Percentiles rank a stretch among this genome's conserved stretches.
phyloP scores from a whole-genome alignment of 2,888 invertebrate genomes.

The Ophion obscuratus region DNA sequence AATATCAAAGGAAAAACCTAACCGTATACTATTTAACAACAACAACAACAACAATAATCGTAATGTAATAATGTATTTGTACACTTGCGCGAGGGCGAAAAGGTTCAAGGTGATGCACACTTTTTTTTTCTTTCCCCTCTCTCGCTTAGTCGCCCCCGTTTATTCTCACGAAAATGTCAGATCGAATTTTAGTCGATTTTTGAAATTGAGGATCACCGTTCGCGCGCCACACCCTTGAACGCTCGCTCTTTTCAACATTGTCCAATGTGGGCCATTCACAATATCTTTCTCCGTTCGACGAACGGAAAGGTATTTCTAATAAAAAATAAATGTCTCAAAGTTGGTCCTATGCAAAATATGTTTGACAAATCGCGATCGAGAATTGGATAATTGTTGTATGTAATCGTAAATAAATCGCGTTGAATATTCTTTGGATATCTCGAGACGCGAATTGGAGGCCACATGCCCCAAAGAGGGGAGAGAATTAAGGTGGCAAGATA shows the following conservation, averaged over 20 bases:
- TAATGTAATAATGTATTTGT: slow-evolving; percentile 57
- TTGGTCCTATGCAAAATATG: neutral
- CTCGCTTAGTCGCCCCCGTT: neutral
- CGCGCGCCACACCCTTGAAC: neutral
- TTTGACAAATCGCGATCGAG: slow-evolving; percentile 8
- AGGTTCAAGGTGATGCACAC: slow-evolving; percentile 7
- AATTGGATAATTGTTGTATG: slow-evolving; percentile 1
- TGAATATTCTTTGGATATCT: slow-evolving; percentile 59
- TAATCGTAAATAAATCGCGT: slow-evolving; percentile 11
- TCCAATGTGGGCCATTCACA: slow-evolving; percentile 3
- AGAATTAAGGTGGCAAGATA: neutral
- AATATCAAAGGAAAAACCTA: slow-evolving; percentile 56
- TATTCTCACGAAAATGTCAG: neutral
- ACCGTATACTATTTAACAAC: slow-evolving; percentile 62
- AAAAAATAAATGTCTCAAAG: slow-evolving; percentile 7
- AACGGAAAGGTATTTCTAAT: neutral
- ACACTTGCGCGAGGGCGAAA: slow-evolving; percentile 56
- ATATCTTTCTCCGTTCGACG: neutral
- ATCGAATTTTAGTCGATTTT: neutral
- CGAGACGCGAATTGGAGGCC: slow-evolving; percentile 6
- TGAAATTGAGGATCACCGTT: neutral
- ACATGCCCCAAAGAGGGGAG: neutral
- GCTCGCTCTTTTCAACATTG: slow-evolving; percentile 12
- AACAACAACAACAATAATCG: slow-evolving; percentile 46
- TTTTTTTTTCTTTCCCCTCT: neutral